A percentile compares a stretch with the other conserved stretches of the same genome.
phyloP scores from a whole-genome alignment of 30 jellyfish, hydroid and myxozoan genomes.

The Clytia hemisphaerica region DNA sequence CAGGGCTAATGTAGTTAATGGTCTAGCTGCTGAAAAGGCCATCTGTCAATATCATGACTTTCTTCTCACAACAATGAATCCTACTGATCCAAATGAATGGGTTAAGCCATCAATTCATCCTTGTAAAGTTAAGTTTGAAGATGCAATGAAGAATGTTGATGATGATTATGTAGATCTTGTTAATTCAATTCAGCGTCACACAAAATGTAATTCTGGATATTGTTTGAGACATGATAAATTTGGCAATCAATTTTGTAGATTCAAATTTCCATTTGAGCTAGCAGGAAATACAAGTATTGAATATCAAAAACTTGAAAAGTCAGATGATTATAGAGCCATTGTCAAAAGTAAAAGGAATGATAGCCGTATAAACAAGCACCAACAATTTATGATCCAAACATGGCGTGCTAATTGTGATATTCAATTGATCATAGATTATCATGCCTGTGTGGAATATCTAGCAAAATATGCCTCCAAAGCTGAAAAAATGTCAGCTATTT shows the following conservation, averaged over 20 bases:
- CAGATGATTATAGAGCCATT: neutral
- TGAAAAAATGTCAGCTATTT: conserved; percentile 37
- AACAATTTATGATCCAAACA: conserved; percentile 40
- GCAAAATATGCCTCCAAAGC: conserved; percentile 56
- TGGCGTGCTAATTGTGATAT: conserved; percentile 65
- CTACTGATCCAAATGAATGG: conserved; percentile 29
- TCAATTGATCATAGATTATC: conserved; percentile 35
- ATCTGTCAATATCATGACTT: conserved; percentile 36
- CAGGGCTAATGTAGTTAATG: conserved; percentile 26
- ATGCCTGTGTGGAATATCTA: conserved; percentile 51
- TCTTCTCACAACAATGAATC: conserved; percentile 16
- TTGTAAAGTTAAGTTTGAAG: conserved; percentile 11
- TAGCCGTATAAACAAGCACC: conserved; percentile 47
- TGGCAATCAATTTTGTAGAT: conserved; percentile 32
- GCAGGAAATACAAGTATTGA: conserved; percentile 15
- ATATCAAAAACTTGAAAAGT: conserved; percentile 28
- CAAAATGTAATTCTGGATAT: conserved; percentile 42
- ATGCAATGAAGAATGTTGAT: conserved; percentile 2
- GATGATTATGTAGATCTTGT: conserved; percentile 36
- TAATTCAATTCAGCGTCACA: conserved; percentile 39
- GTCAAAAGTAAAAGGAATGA: conserved; percentile 40
- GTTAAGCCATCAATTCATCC: conserved; percentile 40
- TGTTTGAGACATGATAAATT: conserved; percentile 26
- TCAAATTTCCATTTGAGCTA: conserved; percentile 25
- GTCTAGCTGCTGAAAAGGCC: conserved; percentile 15